Conservation (phyloP, 2,797 vertebrate species). For the Amazona finschi region DNA sequence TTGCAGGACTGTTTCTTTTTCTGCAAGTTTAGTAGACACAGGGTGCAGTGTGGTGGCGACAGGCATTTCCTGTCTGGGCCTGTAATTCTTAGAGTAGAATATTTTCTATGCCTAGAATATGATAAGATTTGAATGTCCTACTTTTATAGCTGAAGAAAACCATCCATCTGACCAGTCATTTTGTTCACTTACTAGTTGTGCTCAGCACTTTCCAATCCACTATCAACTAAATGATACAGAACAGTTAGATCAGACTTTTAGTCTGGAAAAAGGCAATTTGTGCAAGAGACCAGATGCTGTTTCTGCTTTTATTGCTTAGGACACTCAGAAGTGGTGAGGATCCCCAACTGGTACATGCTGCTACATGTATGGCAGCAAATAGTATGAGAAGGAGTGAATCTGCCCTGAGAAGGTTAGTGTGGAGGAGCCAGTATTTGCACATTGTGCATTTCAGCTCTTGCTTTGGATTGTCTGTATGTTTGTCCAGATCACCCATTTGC, state of each 20-base stretch:
- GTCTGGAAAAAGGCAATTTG: not conserved
- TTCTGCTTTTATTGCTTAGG: not conserved
- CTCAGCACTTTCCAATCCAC: not conserved
- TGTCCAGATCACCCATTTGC: not conserved
- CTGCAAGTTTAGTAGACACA: constrained; percentile 14
- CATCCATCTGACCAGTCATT: not conserved
- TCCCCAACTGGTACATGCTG: not conserved
- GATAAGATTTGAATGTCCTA: not conserved
- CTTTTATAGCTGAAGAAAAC: not conserved
- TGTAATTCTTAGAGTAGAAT: not conserved
- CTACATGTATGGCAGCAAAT: not conserved
- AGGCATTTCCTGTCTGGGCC: constrained; percentile 11
- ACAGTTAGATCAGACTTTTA: not conserved
- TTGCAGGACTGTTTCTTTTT: not conserved
- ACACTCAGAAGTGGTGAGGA: not conserved
- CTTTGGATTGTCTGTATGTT: fast-evolving
- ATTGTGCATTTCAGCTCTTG: not conserved
- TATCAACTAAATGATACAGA: not conserved
- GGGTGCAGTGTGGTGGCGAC: not conserved
- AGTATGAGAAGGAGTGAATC: not conserved
- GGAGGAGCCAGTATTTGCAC: not conserved
- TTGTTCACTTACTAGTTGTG: not conserved
- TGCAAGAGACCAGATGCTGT: not conserved
- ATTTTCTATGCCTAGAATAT: not conserved
- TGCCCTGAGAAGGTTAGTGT: not conserved